Conservation (phyloP, 2,113 vertebrate species). For the Cebus imitator region DNA sequence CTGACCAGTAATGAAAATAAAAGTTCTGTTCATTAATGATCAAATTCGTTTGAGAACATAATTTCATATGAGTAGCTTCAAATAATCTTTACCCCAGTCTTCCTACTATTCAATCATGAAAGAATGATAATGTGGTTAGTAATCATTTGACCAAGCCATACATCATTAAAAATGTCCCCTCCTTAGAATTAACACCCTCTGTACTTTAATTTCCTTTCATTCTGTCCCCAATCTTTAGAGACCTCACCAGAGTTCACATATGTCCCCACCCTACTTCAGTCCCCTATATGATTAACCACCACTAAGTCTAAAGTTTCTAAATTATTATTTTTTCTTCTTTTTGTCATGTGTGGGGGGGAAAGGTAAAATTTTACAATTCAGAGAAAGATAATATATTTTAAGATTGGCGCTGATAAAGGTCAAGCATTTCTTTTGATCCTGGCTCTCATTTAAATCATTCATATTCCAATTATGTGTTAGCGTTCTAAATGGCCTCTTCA, state of each 20-base stretch:
- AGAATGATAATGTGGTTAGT: background rate
- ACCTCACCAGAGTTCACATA: background rate
- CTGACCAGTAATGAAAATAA: background rate
- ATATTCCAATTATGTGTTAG: background rate
- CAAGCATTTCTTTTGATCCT: conserved; percentile 35
- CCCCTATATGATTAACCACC: background rate
- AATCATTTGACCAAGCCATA: background rate
- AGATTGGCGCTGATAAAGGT: conserved; percentile 3
- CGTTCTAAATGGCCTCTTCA: conserved; percentile 35
- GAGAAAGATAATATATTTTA: conserved; percentile 32
- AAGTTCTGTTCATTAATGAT: background rate
- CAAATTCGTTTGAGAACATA: background rate
- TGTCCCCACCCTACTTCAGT: background rate
- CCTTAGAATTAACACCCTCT: background rate
- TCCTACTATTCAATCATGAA: background rate
- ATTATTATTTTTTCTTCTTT: background rate
- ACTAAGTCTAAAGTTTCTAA: background rate
- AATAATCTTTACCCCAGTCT: background rate
- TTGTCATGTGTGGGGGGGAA: background rate
- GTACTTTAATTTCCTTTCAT: background rate
- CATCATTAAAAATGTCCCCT: background rate
- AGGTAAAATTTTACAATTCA: background rate
- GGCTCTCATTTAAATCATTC: conserved; percentile 44
- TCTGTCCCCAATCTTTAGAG: background rate
- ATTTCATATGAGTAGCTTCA: background rate